Evolutionary conservation across 2,797 vertebrate genomes (phyloP).

Genomic region (Dryobates pubescens): DNA sequence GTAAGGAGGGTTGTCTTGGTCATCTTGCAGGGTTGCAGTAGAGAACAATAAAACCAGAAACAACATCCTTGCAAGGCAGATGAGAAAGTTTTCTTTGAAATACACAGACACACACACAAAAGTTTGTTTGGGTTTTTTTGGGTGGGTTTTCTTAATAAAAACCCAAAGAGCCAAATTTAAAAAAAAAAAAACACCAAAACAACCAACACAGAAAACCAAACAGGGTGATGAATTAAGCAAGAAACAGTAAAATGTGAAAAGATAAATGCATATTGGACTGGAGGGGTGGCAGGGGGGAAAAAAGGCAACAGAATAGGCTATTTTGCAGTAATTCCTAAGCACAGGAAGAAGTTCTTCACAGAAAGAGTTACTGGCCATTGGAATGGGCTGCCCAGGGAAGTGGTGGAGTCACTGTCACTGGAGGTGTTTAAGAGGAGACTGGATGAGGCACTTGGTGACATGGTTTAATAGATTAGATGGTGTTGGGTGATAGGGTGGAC

Average conservation of each 20-base stretch:
- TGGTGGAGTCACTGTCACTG: too few relatives aligned
- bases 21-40: background rate
- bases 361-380: too few relatives aligned
- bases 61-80: background rate
- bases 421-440: too few relatives aligned
- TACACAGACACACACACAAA: background rate
- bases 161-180: too few relatives aligned
- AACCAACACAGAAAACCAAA: background rate
- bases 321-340: background rate
- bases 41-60: background rate
- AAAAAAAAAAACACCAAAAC: background rate
- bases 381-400: too few relatives aligned
- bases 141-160: too few relatives aligned
- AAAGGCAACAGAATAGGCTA: background rate
- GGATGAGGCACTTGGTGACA: too few relatives aligned
- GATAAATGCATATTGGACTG: background rate
- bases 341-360: too few relatives aligned
- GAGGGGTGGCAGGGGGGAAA: too few relatives aligned
- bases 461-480: too few relatives aligned
- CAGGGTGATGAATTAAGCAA: background rate
- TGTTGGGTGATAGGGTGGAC: too few relatives aligned
- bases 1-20: background rate
- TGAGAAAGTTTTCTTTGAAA: background rate
- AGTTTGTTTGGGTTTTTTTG: too few relatives aligned
- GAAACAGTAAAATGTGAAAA: background rate